These are phyloP conservation scores for Notodonta dromedarius DNA, from an alignment of 2,888 invertebrate genomes.

Conservation along the genomic window DNA sequence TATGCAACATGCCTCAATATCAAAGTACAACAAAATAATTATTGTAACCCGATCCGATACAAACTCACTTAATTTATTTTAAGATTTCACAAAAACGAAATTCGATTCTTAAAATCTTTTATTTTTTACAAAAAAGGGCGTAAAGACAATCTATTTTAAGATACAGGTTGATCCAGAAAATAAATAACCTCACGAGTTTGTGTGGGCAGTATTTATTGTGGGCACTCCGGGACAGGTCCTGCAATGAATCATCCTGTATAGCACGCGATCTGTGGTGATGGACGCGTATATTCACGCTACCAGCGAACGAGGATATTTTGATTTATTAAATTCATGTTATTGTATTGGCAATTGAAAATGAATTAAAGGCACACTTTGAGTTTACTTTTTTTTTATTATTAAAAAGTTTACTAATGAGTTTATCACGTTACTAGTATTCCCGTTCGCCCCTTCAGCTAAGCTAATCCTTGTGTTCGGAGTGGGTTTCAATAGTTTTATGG, in stretches of 20 bases:
- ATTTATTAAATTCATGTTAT: conserved; percentile 25
- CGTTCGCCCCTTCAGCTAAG: too few relatives aligned
- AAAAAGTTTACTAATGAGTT: too few relatives aligned
- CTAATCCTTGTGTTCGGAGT: too few relatives aligned
- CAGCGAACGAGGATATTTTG: conserved; percentile 30
- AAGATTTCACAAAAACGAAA: background rate
- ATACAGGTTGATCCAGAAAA: conserved; percentile 50
- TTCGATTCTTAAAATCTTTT: background rate
- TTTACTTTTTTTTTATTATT: too few relatives aligned
- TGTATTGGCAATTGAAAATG: background rate
- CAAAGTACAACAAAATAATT: background rate
- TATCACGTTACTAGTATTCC: too few relatives aligned
- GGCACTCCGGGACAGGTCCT: conserved; percentile 42
- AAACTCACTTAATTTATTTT: background rate
- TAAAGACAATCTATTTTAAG: conserved; percentile 44
- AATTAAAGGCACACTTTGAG: too few relatives aligned
- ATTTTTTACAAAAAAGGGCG: conserved; percentile 1
- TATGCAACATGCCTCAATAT: background rate
- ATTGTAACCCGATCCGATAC: background rate
- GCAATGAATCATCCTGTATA: conserved; percentile 55
- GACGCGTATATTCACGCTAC: conserved; percentile 31
- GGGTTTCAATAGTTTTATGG: too few relatives aligned
- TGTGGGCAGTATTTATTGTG: conserved; percentile 57
- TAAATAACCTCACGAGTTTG: conserved; percentile 50
- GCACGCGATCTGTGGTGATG: conserved; percentile 54